Percentiles rank a stretch among this genome's conserved stretches.
Evolutionary conservation across 1,140 invertebrate genomes (phyloP).

Genomic region (Hermetia illucens): DNA sequence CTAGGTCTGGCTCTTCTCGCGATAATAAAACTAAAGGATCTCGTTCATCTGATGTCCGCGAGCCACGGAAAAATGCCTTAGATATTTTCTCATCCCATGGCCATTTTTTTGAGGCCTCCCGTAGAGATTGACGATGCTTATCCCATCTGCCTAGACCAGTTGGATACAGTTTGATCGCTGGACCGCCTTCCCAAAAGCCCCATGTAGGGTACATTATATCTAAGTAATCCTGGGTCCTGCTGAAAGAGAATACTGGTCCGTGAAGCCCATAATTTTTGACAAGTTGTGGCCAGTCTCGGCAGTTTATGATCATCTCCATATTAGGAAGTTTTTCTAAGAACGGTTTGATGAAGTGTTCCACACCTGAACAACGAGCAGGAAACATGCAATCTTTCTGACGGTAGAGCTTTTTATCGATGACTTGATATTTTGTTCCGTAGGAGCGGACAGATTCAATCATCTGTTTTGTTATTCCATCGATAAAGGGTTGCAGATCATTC

Average conservation of each 20-base stretch:
- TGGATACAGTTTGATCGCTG: conserved; percentile 85
- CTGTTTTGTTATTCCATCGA: conserved; percentile 47
- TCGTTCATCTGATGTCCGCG: conserved; percentile 78
- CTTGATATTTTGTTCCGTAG: conserved; percentile 63
- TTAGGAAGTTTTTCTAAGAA: conserved; percentile 58
- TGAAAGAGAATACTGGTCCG: conserved; percentile 85
- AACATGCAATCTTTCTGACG: conserved; percentile 79
- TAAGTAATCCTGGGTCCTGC: conserved; percentile 72
- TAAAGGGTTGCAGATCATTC: conserved; percentile 54
- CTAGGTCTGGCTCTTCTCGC: conserved; percentile 56
- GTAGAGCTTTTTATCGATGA: conserved; percentile 54
- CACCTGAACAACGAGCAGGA: conserved; percentile 74
- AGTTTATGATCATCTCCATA: conserved; percentile 80
- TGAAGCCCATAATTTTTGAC: conserved; percentile 36
- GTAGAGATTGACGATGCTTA: conserved; percentile 55
- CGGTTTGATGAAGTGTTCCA: conserved; percentile 80
- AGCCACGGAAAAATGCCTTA: conserved; percentile 84
- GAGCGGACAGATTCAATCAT: conserved; percentile 45
- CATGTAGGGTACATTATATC: conserved; percentile 96
- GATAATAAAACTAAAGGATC: conserved; percentile 83
- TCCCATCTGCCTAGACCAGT: conserved; percentile 90
- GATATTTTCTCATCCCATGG: conserved; percentile 66
- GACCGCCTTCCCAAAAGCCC: conserved; percentile 96
- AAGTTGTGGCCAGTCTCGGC: conserved; percentile 84
- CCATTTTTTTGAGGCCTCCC: conserved; percentile 46